Evolutionary conservation across 1,140 invertebrate species (phyloP).

Genomic region (Bacillus rossius): DNA sequence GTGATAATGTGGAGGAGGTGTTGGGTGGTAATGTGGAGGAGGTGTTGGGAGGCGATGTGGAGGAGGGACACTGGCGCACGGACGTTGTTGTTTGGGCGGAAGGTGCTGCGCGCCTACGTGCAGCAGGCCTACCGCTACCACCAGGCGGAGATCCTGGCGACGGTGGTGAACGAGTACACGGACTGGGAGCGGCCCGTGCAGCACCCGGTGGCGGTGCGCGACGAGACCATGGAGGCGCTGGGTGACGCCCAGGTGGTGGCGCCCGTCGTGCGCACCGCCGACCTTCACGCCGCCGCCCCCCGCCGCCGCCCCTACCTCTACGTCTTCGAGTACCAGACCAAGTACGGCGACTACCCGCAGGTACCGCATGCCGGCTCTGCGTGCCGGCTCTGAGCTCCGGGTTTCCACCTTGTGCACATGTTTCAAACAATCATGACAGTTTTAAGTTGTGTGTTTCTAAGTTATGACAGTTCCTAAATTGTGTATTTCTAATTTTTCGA

Average conservation of each 20-base stretch:
- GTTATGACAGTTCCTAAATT: no score
- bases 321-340: constrained; percentile 92
- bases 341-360: constrained; percentile 84
- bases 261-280: constrained; percentile 85
- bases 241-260: constrained; percentile 92
- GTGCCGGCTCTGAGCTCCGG: no score
- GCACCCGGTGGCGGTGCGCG: constrained; percentile 87
- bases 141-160: constrained; percentile 75
- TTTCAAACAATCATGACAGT: no score
- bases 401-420: no score
- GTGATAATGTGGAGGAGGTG: no score
- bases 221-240: constrained; percentile 89
- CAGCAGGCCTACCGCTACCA: constrained; percentile 43
- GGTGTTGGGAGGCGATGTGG: no score
- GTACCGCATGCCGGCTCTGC: no score
- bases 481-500: no score
- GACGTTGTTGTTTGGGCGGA: no score
- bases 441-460: no score
- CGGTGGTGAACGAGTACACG: constrained; percentile 94
- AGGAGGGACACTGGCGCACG: no score
- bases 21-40: no score
- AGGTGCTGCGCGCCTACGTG: constrained; percentile 48
- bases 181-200: constrained; percentile 93
- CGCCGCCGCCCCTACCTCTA: constrained; percentile 83
- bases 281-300: constrained; percentile 76